These are phyloP conservation scores for Sycon ciliatum DNA, from an alignment of 37 sponge, comb jelly and placozoan species.

Conservation along the genomic window DNA sequence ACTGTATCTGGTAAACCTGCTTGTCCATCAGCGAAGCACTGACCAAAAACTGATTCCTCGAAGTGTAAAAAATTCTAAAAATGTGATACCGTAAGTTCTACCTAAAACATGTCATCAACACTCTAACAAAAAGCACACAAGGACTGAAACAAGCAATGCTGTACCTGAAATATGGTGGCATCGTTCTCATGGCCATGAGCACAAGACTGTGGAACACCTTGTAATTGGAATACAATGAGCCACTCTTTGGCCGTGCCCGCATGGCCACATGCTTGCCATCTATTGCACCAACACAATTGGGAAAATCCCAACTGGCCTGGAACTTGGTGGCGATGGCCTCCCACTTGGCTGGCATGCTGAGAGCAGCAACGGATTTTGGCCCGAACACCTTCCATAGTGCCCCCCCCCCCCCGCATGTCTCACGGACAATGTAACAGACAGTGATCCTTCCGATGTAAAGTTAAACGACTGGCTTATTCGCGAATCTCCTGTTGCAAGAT, in stretches of 20 bases:
- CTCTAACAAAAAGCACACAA: too few species aligned
- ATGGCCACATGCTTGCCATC: not conserved
- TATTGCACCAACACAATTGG: not conserved
- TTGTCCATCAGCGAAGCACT: too few species aligned
- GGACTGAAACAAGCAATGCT: too few species aligned
- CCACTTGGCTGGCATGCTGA: not conserved
- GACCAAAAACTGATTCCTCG: too few species aligned
- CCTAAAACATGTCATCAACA: too few species aligned
- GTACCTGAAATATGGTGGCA: too few species aligned
- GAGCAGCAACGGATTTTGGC: not conserved
- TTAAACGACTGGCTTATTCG: too few species aligned
- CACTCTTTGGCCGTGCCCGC: not conserved
- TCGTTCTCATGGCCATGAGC: not conserved
- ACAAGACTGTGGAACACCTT: not conserved
- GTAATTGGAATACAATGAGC: not conserved
- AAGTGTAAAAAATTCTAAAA: too few species aligned
- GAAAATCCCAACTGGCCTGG: not conserved
- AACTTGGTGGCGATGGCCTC: not conserved
- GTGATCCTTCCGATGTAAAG: constrained; percentile 37
- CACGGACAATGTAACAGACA: constrained; percentile 29
- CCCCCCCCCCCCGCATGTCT: constrained; percentile 40
- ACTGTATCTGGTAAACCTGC: too few species aligned
- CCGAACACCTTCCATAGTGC: not conserved
- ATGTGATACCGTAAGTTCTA: too few species aligned
- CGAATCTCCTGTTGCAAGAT: constrained; percentile 36